Evolutionary conservation across 2,888 invertebrate species (phyloP), one percentile per base, ranked within the genome.

Genomic region (Leptinotarsa haldemani): DNA sequence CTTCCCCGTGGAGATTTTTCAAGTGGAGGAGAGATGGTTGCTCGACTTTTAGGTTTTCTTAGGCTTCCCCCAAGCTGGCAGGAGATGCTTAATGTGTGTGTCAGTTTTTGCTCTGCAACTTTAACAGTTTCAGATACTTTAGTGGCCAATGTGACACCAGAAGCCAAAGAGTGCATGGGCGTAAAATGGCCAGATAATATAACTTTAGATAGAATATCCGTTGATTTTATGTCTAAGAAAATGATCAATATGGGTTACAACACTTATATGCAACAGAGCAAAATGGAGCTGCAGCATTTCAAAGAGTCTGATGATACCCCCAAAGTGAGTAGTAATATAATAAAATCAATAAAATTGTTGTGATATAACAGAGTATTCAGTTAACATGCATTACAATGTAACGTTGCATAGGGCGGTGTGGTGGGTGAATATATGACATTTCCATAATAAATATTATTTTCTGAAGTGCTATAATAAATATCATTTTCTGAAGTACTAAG

Each of bases 211-310:
- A 82, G 85, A 47, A 85, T 87, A 69, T 79, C 85, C 20, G 86
- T 90, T n/a, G 89, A 89, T 81, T 89, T 89, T 74, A 87, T 87
- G 78, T 86, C 89, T 2, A 85, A 85, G 65, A 88, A 88, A 82
- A 82, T 82, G 30, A 89, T 77, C 80, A 90, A 80, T 70, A 80
- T 84, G 46, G 68, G 76, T 15, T 92, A 91, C 83, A 92, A 91
- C 25, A 90, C 91, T 4, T 83, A 84, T 73, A 92, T 92, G 80
- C 91, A 92, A 81, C 93, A 92, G 74, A 93, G 94, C 48, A 94
- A 94, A 88, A 95, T 95, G 94, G 95, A 95, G 84, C 88, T 95
- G 74, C 92, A 93, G 72, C 95, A 95, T 83, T 93, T 92, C 82
- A 92, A 91, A 79, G 92, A 92, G 65, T 90, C 90, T 0, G 84